Base-by-base conservation (phyloP, 2,888 invertebrate genomes). In the Drosophila atroscutellata region DNA sequence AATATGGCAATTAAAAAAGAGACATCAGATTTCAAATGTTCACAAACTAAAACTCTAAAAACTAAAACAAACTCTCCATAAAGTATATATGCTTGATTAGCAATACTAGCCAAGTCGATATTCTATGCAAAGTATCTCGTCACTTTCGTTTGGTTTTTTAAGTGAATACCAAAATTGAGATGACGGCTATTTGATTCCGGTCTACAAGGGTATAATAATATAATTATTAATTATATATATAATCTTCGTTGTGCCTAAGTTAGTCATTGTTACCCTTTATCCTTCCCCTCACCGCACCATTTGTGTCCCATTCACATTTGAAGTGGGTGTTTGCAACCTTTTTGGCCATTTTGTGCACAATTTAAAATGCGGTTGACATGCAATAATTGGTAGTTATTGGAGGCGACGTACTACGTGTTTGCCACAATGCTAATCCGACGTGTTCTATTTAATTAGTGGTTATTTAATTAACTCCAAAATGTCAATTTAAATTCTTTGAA, bases 271-370 rank as follows among this genome's bases (percentile, higher is more conserved):
- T 45, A 8, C 15, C 8, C 3, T 7, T 39, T 45, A 20, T 39
- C 15, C 28, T 26, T 26, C 6, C 6, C 1, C 15, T 24, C 24
- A 20, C 5, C 3, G 9, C 9, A 3, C 32, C 32, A 32, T 32
- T 32, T 32, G 32, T 32, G 9, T 9, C 9, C 32, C 28, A 20
- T 20, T 18, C n/a, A 3, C 3, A 36, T 36, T 20, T 15, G 34
- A 28, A 26, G 28, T 34, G 39, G 49, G 11, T 20, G 9, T 30
- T 15, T 20, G 30, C 39, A 18, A 20, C 24, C 8, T 13, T 36
- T 57, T 30, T 36, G 13, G 7, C 28, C 45, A 62, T 47, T 47
- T 56, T 28, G 8, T 45, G 36, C 24, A 42, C 32, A 52, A 37
- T 37, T 26, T n/a, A 32, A 5, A 3, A 15, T 34, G 32, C n/a